These are phyloP conservation scores for Syritta pipiens DNA, from an alignment of 2,888 invertebrate species.

Conservation along the genomic window DNA sequence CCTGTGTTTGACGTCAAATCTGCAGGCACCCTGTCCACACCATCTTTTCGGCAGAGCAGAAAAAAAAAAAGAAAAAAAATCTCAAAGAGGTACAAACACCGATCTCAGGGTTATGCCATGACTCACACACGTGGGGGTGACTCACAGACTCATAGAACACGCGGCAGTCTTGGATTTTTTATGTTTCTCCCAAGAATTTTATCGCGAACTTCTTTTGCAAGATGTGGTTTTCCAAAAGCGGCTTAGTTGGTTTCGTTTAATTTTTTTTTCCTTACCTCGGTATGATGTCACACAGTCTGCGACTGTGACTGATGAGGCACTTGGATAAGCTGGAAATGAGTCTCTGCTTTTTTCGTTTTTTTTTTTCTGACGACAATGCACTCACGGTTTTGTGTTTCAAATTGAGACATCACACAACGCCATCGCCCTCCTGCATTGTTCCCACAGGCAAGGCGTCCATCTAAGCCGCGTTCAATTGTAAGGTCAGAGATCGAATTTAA, in stretches of 20 bases:
- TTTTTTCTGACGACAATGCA: background rate
- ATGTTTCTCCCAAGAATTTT: background rate
- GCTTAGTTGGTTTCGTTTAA: too few relatives aligned
- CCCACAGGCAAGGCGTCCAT: constrained; percentile 33
- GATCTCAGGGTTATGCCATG: constrained; percentile 19
- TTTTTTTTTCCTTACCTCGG: too few relatives aligned
- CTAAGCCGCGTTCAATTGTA: constrained; percentile 45
- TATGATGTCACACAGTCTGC: background rate
- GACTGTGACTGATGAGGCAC: background rate
- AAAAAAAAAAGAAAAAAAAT: too few relatives aligned
- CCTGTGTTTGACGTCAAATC: constrained; percentile 8
- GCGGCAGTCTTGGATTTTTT: background rate
- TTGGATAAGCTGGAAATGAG: constrained; percentile 7
- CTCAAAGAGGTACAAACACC: constrained; percentile 16
- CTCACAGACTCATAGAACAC: constrained; percentile 1
- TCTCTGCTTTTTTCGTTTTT: constrained; percentile 4
- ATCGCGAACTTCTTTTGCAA: background rate
- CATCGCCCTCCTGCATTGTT: constrained; percentile 20
- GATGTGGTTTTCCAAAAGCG: background rate
- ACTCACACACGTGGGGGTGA: constrained; percentile 19
- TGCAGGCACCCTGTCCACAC: background rate
- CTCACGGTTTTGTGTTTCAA: constrained; percentile 27
- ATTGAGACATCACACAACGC: constrained; percentile 31
- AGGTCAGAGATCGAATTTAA: constrained; percentile 70
- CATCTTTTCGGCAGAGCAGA: too few relatives aligned